Conservation (phyloP, 2,797 vertebrate genomes). For the Oreonectes daqikongensis region DNA sequence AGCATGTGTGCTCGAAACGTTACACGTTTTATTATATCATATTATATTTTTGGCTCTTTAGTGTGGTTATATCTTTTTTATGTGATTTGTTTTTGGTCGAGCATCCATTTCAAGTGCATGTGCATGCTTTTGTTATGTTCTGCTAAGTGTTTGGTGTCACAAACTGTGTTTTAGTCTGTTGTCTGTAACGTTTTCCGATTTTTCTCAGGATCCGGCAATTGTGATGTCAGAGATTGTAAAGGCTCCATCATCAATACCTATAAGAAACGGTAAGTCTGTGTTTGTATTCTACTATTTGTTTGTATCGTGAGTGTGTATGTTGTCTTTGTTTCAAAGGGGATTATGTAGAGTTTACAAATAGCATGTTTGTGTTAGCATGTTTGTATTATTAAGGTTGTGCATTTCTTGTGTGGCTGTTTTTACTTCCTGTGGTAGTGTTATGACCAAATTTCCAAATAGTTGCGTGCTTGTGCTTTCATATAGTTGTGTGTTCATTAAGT, state of each 20-base stretch:
- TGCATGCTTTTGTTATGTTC: background rate
- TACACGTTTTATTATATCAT: no score
- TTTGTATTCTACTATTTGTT: background rate
- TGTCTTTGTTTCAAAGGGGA: no score
- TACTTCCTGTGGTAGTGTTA: background rate
- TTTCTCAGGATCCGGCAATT: conserved; percentile 19
- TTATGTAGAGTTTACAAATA: no score
- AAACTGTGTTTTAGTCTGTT: no score
- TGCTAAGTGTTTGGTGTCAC: no score
- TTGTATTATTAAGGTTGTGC: background rate
- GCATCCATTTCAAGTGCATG: no score
- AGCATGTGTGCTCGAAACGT: no score
- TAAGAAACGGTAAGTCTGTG: conserved; percentile 45
- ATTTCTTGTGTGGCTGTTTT: background rate
- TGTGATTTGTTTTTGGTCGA: no score
- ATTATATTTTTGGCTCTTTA: no score
- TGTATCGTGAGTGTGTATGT: background rate
- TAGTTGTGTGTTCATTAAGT: conserved; percentile 1
- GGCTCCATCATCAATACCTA: conserved; percentile 20
- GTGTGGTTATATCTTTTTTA: no score
- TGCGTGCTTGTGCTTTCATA: background rate
- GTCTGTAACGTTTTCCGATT: background rate
- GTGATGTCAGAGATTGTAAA: conserved; percentile 23
- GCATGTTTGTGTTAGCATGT: background rate
- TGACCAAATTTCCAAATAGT: no score